These are phyloP conservation scores for Lithobates sylvaticus DNA, from an alignment of 2,797 vertebrate genomes.

Conservation along the genomic window DNA sequence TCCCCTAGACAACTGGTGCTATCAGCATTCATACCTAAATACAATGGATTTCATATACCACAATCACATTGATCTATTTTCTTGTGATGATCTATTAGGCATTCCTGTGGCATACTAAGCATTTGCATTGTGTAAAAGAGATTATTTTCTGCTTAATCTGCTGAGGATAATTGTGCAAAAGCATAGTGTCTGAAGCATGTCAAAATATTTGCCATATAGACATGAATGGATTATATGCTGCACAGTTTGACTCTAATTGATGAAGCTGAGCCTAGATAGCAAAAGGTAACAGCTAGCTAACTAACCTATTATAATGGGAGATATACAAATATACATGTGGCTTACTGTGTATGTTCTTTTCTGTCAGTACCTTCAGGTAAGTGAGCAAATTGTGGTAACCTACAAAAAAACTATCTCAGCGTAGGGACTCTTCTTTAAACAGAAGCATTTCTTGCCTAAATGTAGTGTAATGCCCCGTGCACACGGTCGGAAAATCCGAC, in stretches of 20 bases:
- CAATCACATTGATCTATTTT: too few relatives aligned
- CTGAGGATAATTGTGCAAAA: slow-evolving; percentile 3
- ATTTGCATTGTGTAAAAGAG: slow-evolving; percentile 3
- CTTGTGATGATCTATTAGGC: not conserved
- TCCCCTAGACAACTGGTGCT: too few relatives aligned
- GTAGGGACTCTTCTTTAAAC: too few relatives aligned
- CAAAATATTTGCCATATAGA: slow-evolving; percentile 3
- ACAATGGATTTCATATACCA: too few relatives aligned
- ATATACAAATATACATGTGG: not conserved
- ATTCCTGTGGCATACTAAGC: not conserved
- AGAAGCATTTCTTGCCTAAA: too few relatives aligned
- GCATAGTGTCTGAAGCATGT: not conserved
- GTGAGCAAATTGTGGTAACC: too few relatives aligned
- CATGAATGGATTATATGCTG: not conserved
- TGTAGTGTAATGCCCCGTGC: too few relatives aligned
- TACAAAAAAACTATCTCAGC: too few relatives aligned
- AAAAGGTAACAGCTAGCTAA: not conserved
- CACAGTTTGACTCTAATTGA: not conserved
- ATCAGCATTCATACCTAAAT: too few relatives aligned
- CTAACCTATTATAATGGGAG: not conserved
- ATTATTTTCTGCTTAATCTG: not conserved
- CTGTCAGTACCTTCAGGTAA: not conserved
- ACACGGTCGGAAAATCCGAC: too few relatives aligned
- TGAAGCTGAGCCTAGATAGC: not conserved
- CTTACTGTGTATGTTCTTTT: not conserved